phyloP scores from a whole-genome alignment of 1,140 invertebrate genomes.

The Microvelia longipes region DNA sequence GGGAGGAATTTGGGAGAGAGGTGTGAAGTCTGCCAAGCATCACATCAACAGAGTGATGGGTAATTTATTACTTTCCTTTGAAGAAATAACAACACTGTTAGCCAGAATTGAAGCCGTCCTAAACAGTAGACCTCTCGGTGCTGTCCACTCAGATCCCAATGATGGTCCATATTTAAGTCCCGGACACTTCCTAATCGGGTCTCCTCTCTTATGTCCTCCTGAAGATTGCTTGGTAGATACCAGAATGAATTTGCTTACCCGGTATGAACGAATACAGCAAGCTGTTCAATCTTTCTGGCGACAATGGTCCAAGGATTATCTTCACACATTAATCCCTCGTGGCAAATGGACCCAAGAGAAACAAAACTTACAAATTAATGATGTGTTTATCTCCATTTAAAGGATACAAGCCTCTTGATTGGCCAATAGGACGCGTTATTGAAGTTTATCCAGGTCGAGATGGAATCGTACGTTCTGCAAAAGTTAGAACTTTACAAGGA shows the following conservation, averaged over 20 bases:
- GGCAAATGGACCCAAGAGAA: background rate
- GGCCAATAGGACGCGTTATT: no score
- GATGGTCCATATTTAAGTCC: background rate
- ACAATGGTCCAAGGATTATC: background rate
- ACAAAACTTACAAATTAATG: background rate
- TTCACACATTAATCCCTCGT: background rate
- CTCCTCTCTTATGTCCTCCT: background rate
- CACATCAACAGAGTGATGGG: background rate
- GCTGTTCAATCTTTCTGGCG: background rate
- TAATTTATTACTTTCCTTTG: background rate
- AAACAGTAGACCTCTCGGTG: background rate
- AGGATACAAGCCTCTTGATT: background rate
- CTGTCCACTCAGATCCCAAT: background rate
- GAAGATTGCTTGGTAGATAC: background rate
- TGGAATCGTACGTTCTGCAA: no score
- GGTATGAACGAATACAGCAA: background rate
- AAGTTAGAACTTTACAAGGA: no score
- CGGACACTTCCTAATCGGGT: background rate
- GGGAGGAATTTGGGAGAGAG: background rate
- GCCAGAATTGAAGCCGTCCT: background rate
- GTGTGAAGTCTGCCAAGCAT: background rate
- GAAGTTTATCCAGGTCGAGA: constrained; percentile 26
- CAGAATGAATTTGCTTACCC: background rate
- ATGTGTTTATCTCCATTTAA: background rate
- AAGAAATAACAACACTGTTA: background rate